Evolutionary conservation across 2,797 vertebrate species (phyloP).

Genomic region (Coregonus ussuriensis): DNA sequence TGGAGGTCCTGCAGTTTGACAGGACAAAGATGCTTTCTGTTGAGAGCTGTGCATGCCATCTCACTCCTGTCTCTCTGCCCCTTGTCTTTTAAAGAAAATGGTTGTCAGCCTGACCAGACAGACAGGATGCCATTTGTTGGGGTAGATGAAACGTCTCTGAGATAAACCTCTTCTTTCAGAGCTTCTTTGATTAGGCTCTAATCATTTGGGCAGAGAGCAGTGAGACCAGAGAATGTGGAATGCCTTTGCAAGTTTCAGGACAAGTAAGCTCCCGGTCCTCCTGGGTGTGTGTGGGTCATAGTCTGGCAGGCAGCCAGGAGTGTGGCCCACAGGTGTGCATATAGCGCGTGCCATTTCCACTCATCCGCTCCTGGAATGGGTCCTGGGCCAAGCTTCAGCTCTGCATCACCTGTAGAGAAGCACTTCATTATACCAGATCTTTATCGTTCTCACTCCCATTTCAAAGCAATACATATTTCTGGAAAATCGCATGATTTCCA

Average conservation of each 20-base stretch:
- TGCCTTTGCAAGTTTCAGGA: constrained; percentile 12
- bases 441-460: constrained; percentile 55
- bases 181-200: constrained; percentile 32
- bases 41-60: constrained; percentile 9
- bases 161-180: constrained; percentile 40
- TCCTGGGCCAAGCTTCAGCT: constrained; percentile 14
- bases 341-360: constrained; percentile 9
- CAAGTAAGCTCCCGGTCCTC: not conserved
- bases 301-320: constrained; percentile 25
- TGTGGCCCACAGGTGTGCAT: constrained; percentile 42
- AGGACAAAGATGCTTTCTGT: constrained; percentile 55
- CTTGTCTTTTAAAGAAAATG: constrained; percentile 8
- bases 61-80: constrained; percentile 5
- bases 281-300: not conserved
- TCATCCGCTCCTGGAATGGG: not conserved
- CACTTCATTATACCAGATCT: constrained; percentile 64
- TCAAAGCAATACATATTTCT: not conserved
- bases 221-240: constrained; percentile 7
- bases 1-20: constrained; percentile 38
- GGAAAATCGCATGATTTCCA: constrained; percentile 56
- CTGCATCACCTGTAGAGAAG: constrained; percentile 48
- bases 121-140: constrained; percentile 32
- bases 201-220: constrained; percentile 31
- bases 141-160: constrained; percentile 44
- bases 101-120: constrained; percentile 41